phyloP scores from a whole-genome alignment of 2,888 invertebrate species.

The Chrysolina americana region DNA sequence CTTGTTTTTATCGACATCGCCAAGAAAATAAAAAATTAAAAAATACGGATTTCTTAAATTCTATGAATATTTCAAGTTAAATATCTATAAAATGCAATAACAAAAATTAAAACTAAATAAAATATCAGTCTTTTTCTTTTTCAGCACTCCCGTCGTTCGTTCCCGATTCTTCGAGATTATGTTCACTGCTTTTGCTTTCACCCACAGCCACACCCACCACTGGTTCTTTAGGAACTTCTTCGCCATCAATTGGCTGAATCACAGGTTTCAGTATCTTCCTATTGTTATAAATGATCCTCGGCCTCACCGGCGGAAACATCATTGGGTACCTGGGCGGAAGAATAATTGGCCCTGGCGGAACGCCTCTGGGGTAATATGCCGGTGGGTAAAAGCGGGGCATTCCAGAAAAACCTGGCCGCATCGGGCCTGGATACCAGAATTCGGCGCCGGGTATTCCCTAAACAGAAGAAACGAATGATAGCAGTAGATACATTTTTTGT shows the following conservation, averaged over 20 bases:
- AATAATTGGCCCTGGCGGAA: slow-evolving; percentile 23
- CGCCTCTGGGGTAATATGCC: slow-evolving; percentile 12
- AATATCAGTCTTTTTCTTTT: too few species aligned
- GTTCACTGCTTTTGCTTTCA: neutral
- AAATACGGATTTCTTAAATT: too few species aligned
- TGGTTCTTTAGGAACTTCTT: neutral
- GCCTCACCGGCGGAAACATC: slow-evolving; percentile 19
- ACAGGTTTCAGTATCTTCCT: neutral
- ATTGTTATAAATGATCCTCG: slow-evolving; percentile 5
- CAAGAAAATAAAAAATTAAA: too few species aligned
- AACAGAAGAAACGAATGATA: neutral
- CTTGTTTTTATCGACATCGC: too few species aligned
- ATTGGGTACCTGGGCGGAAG: slow-evolving; percentile 22
- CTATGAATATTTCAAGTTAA: too few species aligned
- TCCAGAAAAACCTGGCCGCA: slow-evolving; percentile 18
- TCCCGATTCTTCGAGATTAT: too few species aligned
- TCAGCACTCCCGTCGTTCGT: too few species aligned
- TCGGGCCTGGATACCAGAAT: slow-evolving; percentile 23
- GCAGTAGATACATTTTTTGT: too few species aligned
- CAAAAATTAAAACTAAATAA: too few species aligned
- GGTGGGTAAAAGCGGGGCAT: slow-evolving; percentile 25
- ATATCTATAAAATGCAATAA: too few species aligned
- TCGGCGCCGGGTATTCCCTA: slow-evolving; percentile 21
- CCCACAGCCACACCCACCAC: neutral
- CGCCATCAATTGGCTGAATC: neutral